Evolutionary conservation across 2,113 vertebrate genomes (phyloP), one percentile per base, ranked within the genome.

Genomic region (Lethenteron camtschaticum): DNA sequence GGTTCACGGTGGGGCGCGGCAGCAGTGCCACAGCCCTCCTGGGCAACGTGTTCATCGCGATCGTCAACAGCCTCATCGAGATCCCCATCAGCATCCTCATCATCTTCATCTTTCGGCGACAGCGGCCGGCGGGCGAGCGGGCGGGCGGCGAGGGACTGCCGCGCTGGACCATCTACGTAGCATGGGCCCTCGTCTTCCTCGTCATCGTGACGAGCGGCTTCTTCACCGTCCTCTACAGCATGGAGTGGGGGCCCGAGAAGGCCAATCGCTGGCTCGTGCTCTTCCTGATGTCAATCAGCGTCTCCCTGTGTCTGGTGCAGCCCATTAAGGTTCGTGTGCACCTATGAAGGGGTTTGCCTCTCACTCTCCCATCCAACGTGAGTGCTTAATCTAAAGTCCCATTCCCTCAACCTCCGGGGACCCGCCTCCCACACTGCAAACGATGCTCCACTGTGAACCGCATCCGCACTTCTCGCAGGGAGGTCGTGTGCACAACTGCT

Each of bases 231-330:
- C 63, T 66, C 63, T 66, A 66, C 63, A 66, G 63, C 63, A 66
- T 66, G 63, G 63, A 66, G 20, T 66, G 63, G 63, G 63, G 63
- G 20, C n/a, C 8, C 20, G n/a, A 8, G 20, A 66, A 66, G 20
- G 63, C 63, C n/a, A 66, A 66, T 2, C 63, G 10, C 63, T 66
- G 63, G 63, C 63, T 66, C 20, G n/a, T 66, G 20, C 63, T n/a
- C 63, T 66, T 66, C 63, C 10, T 66, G 9, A 66, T 66, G n/a
- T 66, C 63, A n/a, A 16, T 1, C 63, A 16, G 8, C 10, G 9
- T 66, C n/a, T 66, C 63, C 8, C 20, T 66, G 63, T 20, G n/a
- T 66, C 63, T 66, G n/a, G 20, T 66, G n/a, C 63, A 66, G 63
- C 63, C 63, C 10, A 9, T 66, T 16, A 66, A 66, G 63, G 63